Base-by-base conservation (phyloP, 2,888 invertebrate species). In the Parasteatoda lunata region DNA sequence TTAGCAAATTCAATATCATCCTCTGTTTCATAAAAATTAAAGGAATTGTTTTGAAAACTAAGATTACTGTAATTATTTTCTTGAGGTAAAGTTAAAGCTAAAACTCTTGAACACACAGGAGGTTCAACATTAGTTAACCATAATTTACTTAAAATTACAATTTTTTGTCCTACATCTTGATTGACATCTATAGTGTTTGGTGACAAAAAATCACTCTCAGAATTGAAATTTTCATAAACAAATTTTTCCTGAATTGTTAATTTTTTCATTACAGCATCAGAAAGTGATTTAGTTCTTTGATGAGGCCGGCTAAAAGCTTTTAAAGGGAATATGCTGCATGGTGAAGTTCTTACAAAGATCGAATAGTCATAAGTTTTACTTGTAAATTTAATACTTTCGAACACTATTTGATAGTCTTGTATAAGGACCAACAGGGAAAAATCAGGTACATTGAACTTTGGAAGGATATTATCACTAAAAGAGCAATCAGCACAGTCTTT, bases 1-100 rank as follows among this genome's bases (percentile, higher is more conserved):
- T 70, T 59, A 11, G 83, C 77, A 66, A 83, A 83, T 65, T 83
- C 83, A 3, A 45, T 49, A 77, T 83, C 83, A 71, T 83, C 83
- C 49, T 69, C 77, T 8, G 70, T 71, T 30, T 82, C 59, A 70
- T 82, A 82, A 75, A n/a, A 81, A 47, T 77, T 77, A 69, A 51
- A 52, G 8, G 76, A 13, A 52, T 71, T 64, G 0, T 83, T 45
- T 15, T 47, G 15, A 1, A 70, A 13, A 51, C 52, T 65, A 13
- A 65, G 45, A 9, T 11, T 64, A 30, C 48, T 9, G 48, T 6
- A 59, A 13, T 48, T 5, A 15, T 30, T 49, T 15, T 76, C 54
- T 65, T 71, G 69, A 15, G 83, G 71, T 6, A 83, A 30, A 45
- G 64, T 15, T 65, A 77, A 76, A 65, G 71, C 52, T 47, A 77